Conservation (phyloP, 2,797 vertebrate species). For the Gallirallus australis region DNA sequence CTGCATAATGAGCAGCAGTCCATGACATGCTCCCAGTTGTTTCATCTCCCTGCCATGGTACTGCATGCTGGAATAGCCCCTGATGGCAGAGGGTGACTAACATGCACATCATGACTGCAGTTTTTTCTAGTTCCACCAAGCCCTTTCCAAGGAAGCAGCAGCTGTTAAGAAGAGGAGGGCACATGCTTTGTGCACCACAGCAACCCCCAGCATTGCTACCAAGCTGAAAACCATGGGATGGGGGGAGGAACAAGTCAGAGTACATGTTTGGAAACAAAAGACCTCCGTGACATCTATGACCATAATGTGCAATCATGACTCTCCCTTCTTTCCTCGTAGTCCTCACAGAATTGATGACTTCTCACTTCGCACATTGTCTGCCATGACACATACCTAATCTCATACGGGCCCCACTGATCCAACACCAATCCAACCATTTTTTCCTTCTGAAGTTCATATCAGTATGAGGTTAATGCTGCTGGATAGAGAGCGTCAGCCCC, state of each 20-base stretch:
- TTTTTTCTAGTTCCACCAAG: background rate
- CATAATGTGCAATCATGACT: background rate
- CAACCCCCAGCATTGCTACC: background rate
- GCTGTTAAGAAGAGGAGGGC: background rate
- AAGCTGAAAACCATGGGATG: background rate
- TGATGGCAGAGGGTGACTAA: background rate
- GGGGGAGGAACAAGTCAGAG: background rate
- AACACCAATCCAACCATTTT: background rate
- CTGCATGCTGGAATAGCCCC: background rate
- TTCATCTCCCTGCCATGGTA: background rate
- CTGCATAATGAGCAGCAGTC: background rate
- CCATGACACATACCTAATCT: background rate
- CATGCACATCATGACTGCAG: fast-evolving
- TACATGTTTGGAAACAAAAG: background rate
- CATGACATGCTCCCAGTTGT: background rate
- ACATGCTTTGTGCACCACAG: background rate
- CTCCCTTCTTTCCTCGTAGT: background rate
- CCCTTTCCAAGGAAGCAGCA: background rate
- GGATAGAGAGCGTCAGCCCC: background rate
- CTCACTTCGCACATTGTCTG: background rate
- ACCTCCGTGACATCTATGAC: background rate
- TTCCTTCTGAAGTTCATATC: background rate
- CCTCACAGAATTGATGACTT: background rate
- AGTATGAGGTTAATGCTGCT: background rate
- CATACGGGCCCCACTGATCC: fast-evolving